Evolutionary conservation across 2,113 vertebrate species (phyloP).

Genomic region (Callithrix jacchus): DNA sequence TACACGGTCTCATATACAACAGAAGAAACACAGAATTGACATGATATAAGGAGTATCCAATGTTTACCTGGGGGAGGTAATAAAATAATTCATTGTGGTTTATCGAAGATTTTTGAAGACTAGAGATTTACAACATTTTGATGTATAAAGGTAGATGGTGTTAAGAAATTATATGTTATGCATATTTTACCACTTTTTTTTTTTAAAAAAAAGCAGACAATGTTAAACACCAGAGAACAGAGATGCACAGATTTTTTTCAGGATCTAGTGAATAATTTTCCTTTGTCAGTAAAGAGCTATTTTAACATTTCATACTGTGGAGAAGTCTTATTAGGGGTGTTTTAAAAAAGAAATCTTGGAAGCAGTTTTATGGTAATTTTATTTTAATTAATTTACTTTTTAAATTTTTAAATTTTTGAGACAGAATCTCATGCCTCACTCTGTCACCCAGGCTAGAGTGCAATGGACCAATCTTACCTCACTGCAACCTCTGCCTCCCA

Average conservation of each 20-base stretch:
- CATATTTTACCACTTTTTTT: not conserved
- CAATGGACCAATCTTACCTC: too few relatives aligned
- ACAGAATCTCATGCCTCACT: too few relatives aligned
- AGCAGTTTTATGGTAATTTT: not conserved
- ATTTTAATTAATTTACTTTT: too few relatives aligned
- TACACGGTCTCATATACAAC: not conserved
- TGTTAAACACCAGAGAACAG: not conserved
- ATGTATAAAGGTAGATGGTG: not conserved
- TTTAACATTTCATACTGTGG: not conserved
- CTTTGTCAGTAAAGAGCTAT: not conserved
- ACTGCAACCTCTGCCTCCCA: too few relatives aligned
- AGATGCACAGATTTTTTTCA: not conserved
- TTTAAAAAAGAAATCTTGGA: not conserved
- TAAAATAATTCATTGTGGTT: not conserved
- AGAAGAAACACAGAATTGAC: not conserved
- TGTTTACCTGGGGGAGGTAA: not conserved
- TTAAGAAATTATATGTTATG: not conserved
- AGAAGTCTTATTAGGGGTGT: not conserved
- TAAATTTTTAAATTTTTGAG: too few relatives aligned
- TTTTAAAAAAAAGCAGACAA: too few relatives aligned
- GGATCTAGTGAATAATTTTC: not conserved
- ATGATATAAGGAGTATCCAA: not conserved
- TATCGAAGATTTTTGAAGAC: not conserved
- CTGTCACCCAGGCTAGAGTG: too few relatives aligned
- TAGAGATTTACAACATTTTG: not conserved